Conservation (phyloP, 2,888 invertebrate genomes). For the Idaea biselata region DNA sequence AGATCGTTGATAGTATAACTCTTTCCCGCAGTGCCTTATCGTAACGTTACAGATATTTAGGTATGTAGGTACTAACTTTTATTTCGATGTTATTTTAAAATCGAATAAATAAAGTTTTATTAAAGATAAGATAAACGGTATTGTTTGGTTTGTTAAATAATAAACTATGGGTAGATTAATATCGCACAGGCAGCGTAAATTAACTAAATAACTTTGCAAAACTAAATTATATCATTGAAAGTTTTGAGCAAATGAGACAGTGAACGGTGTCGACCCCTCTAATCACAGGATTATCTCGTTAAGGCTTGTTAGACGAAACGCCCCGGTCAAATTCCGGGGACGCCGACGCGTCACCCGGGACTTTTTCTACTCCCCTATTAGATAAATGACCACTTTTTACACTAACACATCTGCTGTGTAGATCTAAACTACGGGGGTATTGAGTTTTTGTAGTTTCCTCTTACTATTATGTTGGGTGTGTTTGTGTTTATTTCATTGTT, state of each 20-base stretch:
- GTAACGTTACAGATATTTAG: slow-evolving; percentile 45
- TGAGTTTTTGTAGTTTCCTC: slow-evolving; percentile 13
- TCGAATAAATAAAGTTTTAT: background rate
- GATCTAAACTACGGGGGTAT: slow-evolving; percentile 22
- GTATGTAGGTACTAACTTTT: slow-evolving; percentile 26
- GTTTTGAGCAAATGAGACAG: slow-evolving; percentile 38
- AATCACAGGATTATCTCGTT: slow-evolving; percentile 60
- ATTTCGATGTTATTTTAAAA: slow-evolving; percentile 15
- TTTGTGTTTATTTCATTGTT: slow-evolving; percentile 6
- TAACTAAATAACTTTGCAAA: slow-evolving; percentile 21
- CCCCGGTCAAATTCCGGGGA: slow-evolving; percentile 29
- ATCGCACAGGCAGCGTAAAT: slow-evolving; percentile 9
- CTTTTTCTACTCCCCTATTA: slow-evolving; percentile 38
- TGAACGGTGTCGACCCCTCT: slow-evolving; percentile 45
- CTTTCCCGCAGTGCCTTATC: slow-evolving; percentile 58
- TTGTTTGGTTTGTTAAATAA: background rate
- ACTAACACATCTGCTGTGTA: slow-evolving; percentile 26
- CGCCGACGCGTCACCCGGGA: slow-evolving; percentile 31
- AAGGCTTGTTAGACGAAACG: slow-evolving; percentile 43
- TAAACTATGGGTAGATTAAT: background rate
- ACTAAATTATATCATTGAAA: slow-evolving; percentile 24
- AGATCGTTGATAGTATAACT: slow-evolving; percentile 61
- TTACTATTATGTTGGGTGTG: slow-evolving; percentile 1
- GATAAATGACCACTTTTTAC: slow-evolving; percentile 30
- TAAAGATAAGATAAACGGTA: background rate